A percentile compares a stretch with the other conserved stretches of the same genome.
phyloP scores from a whole-genome alignment of 2,113 vertebrate genomes.

The Boulengeromyrus knoepffleri region DNA sequence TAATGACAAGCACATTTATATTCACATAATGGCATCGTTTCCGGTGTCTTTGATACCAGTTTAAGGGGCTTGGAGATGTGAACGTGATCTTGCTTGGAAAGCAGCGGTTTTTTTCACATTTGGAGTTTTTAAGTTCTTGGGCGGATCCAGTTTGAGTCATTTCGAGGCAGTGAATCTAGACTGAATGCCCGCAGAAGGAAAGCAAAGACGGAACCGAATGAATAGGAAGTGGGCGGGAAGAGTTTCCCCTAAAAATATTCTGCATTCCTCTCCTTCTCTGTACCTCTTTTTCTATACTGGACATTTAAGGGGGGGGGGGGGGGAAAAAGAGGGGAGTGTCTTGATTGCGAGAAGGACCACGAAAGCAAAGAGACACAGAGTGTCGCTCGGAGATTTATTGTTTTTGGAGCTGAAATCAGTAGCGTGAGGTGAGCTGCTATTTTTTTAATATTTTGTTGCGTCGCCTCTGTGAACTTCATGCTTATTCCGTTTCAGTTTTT shows the following conservation, averaged over 20 bases:
- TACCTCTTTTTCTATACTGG: conserved; percentile 20
- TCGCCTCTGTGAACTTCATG: neutral
- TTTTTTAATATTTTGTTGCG: neutral
- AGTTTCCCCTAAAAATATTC: conserved; percentile 25
- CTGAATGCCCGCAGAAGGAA: conserved; percentile 22
- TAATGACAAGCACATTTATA: neutral
- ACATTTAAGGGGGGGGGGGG: conserved; percentile 31
- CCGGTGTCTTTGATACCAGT: neutral
- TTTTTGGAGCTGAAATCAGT: neutral
- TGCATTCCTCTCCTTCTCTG: conserved; percentile 26
- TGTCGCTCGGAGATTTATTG: conserved; percentile 9
- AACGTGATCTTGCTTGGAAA: neutral
- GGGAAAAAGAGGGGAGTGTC: conserved; percentile 35
- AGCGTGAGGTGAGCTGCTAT: conserved; percentile 5
- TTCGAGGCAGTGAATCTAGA: conserved; percentile 39
- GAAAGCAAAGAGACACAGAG: conserved; percentile 24
- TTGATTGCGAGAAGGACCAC: conserved; percentile 33
- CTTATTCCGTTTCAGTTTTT: neutral
- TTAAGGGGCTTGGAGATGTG: neutral
- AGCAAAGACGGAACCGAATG: conserved; percentile 44
- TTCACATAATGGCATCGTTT: neutral
- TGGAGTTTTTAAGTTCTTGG: conserved; percentile 38
- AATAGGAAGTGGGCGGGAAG: conserved; percentile 60
- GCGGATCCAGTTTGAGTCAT: conserved; percentile 44
- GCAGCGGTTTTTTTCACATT: conserved; percentile 26